Conservation (phyloP, 2,888 invertebrate genomes). For the Alviniconcha strummeri region DNA sequence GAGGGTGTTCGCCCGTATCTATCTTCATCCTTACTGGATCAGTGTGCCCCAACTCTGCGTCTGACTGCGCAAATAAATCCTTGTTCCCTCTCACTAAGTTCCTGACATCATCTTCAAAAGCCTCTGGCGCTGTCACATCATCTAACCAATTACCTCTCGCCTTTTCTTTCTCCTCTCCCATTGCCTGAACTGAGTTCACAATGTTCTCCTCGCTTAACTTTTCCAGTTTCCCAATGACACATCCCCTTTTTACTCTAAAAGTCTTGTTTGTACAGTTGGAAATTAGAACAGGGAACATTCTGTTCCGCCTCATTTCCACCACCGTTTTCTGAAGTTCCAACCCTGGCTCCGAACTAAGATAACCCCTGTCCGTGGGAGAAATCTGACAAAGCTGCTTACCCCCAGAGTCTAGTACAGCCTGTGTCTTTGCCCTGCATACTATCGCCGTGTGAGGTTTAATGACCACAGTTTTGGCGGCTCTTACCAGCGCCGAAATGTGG, state of each 20-base stretch:
- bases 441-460: no score
- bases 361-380: slow-evolving; percentile 32
- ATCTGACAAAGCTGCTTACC: no score
- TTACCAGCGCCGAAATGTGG: no score
- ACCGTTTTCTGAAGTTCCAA: not conserved
- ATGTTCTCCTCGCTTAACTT: not conserved
- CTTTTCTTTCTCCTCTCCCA: not conserved
- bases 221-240: slow-evolving; percentile 27
- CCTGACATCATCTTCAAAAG: no score
- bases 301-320: not conserved
- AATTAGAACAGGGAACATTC: not conserved
- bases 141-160: not conserved
- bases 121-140: not conserved
- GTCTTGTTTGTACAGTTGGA: slow-evolving; percentile 37
- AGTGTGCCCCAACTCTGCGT: no score
- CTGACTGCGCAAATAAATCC: no score
- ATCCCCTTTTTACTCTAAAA: slow-evolving; percentile 34
- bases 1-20: no score
- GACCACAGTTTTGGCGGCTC: no score
- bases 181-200: not conserved
- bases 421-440: no score
- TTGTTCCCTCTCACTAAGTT: no score
- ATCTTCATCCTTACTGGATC: no score
- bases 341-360: slow-evolving; percentile 26
- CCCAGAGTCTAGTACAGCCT: no score